Base-by-base conservation (phyloP, 2,888 invertebrate genomes). In the Coelogynopora nodosa region DNA sequence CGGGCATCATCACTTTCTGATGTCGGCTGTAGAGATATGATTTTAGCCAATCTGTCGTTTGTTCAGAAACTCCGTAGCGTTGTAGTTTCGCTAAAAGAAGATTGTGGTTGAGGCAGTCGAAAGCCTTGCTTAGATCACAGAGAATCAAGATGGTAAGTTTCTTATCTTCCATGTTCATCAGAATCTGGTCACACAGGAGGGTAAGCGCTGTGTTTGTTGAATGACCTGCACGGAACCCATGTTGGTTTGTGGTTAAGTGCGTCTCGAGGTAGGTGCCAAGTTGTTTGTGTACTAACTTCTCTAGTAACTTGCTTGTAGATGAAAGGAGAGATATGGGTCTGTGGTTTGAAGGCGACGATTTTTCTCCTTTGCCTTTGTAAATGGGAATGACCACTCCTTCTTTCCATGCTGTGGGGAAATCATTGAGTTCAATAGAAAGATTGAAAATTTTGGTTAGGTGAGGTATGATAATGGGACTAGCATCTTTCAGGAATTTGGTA, bases 281-380 rank as follows among this genome's bases (percentile, higher is more conserved):
- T 74, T 13, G 74, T 74, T 74, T 74, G 74, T 74, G 74, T 74
- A 74, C 74, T 74, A 74, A 74, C 74, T 74, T 74, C 74, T 74
- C 74, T 74, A 74, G 74, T 74, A 74, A 74, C 74, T 74, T 74
- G 74, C 74, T 74, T 74, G 74, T 74, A 74, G 74, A 74, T 74
- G 2, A 74, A 74, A 23, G 74, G 74, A 74, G 23, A 74, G 74
- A 74, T 74, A 74, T 74, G 74, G 74, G 27, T 74, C 74, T 74
- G 74, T 74, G 74, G 74, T 74, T 74, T 74, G 74, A 74, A 23
- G 23, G 74, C 23, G 23, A 74, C 27, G 74, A 74, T 74, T 74
- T 74, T 13, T 74, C 27, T 74, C 74, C 74, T 26, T 74, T 74
- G 23, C 27, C 74, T 74, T 74, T 26, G 74, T 74, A 74, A 74